These are phyloP conservation scores for Prunella himalayana DNA, from an alignment of 2,113 vertebrate genomes.

Conservation along the genomic window DNA sequence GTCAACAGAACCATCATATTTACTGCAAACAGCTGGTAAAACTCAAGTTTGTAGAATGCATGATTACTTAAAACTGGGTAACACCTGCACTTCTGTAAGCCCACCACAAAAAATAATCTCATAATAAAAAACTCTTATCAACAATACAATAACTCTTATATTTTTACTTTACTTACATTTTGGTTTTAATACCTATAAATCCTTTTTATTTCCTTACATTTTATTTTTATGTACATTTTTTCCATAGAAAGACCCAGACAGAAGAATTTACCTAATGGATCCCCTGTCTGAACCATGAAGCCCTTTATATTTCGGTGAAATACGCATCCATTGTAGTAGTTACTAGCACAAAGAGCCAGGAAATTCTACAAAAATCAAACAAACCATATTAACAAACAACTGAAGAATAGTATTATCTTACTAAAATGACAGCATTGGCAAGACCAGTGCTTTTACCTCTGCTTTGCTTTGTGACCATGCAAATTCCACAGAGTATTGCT, in stretches of 20 bases:
- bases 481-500: not conserved
- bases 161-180: not conserved
- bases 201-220: not conserved
- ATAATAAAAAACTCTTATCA: not conserved
- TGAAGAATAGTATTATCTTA: not conserved
- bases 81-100: not conserved
- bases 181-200: not conserved
- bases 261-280: slow-evolving; percentile 86
- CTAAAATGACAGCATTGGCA: not conserved
- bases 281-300: slow-evolving; percentile 98
- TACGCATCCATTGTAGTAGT: slow-evolving; percentile 88
- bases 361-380: slow-evolving; percentile 84
- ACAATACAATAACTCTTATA: not conserved
- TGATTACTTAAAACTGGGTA: not conserved
- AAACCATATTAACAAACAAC: slow-evolving; percentile 14
- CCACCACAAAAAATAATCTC: not conserved
- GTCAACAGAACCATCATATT: not conserved
- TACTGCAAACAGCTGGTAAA: not conserved
- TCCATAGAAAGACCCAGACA: not conserved
- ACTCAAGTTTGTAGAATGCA: not conserved
- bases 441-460: not conserved
- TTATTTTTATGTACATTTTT: not conserved
- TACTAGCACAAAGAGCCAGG: slow-evolving; percentile 89
- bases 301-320: slow-evolving; percentile 98
- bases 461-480: not conserved